Conservation (phyloP, 2,797 vertebrate species). For the Takifugu rubripes region DNA sequence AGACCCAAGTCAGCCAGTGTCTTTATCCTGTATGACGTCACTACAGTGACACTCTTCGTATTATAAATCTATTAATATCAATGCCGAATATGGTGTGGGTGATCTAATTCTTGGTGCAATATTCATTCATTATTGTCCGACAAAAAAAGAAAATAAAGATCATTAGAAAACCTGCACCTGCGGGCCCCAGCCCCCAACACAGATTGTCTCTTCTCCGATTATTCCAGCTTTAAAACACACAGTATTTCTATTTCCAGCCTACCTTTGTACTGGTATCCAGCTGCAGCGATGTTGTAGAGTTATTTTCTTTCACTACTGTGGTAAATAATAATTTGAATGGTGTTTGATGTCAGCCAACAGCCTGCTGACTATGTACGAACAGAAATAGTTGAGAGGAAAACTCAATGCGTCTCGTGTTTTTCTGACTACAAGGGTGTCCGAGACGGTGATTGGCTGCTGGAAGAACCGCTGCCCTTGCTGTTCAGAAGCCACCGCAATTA, state of each 20-base stretch:
- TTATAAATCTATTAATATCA: no score
- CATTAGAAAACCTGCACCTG: no score
- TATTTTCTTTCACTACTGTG: no score
- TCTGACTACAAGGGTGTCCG: not conserved
- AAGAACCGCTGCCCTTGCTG: fast-evolving
- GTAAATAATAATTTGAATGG: not conserved
- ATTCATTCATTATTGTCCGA: no score
- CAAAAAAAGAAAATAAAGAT: no score
- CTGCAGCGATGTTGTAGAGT: not conserved
- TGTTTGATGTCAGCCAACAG: not conserved
- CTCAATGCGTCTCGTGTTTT: constrained; percentile 21
- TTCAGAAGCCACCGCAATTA: constrained; percentile 10
- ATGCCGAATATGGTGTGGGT: no score
- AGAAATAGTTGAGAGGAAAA: not conserved
- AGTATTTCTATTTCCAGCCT: constrained; percentile 1
- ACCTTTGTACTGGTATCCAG: constrained; percentile 33
- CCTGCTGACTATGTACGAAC: not conserved
- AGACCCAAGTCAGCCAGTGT: no score
- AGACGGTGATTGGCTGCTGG: constrained; percentile 39
- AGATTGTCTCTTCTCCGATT: not conserved
- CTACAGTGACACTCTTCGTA: no score
- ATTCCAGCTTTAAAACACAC: not conserved
- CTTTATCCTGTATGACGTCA: no score
- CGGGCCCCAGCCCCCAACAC: constrained; percentile 50
- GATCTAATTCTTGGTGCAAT: no score